These are phyloP conservation scores for Rhogogaster chlorosoma DNA, from an alignment of 2,888 invertebrate genomes.

Conservation along the genomic window DNA sequence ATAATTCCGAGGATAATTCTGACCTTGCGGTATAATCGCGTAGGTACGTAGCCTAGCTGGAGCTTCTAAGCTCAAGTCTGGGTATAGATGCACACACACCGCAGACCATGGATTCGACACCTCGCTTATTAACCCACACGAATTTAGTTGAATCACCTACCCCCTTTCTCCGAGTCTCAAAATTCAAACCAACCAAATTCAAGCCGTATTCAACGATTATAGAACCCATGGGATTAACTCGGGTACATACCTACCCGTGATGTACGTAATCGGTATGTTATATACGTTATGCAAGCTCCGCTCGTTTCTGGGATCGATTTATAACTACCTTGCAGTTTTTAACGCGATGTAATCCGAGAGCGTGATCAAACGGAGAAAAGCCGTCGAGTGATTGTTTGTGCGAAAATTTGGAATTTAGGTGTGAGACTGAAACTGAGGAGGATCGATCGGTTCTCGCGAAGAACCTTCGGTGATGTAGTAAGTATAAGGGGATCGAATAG, in stretches of 20 bases:
- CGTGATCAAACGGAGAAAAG: not conserved
- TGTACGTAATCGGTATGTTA: not conserved
- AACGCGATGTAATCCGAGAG: not conserved
- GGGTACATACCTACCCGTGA: not conserved
- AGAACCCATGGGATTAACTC: not conserved
- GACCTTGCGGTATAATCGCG: not conserved
- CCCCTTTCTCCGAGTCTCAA: not conserved
- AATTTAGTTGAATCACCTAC: not conserved
- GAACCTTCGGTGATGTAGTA: not conserved
- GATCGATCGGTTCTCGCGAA: not conserved
- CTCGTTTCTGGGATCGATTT: not conserved
- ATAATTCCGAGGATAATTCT: slow-evolving; percentile 11
- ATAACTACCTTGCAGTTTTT: not conserved
- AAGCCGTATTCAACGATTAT: not conserved
- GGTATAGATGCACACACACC: not conserved
- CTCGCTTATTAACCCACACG: not conserved
- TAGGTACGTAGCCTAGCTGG: not conserved
- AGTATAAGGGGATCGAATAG: not conserved
- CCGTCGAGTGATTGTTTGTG: not conserved
- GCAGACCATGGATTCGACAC: not conserved
- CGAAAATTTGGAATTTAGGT: not conserved
- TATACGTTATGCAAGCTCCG: not conserved
- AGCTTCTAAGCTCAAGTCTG: not conserved
- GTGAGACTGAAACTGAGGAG: not conserved
- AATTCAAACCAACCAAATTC: not conserved